Base-by-base conservation (phyloP, 1,140 invertebrate species). In the Drosophila sulfurigaster region DNA sequence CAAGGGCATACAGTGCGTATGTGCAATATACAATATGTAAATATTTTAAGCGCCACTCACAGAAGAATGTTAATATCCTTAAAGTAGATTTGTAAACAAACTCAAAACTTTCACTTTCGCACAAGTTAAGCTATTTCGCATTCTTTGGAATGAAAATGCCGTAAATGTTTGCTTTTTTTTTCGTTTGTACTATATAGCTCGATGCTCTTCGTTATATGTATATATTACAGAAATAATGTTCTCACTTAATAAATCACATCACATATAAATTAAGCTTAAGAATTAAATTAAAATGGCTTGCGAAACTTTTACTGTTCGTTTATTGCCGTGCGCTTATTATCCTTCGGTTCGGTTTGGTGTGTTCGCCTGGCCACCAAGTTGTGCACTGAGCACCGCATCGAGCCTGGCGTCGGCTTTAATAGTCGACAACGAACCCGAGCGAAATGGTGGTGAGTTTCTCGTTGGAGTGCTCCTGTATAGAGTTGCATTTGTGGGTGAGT, bases 351-450 rank as follows among this genome's bases (percentile, higher is more conserved):
- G 28, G 35, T 25, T 48, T n/a, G 73, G 46, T 79, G 70, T 66
- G 60, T 28, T 54, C 62, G 70, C 68, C 68, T 68, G 62, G 65
- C 73, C 66, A 82, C 46, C 81, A 56, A 69, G 60, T 85, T 72
- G 68, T 65, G 70, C 79, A 89, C 85, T 89, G 81, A 89, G 65
- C 62, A 28, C 7, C 64, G 46, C 64, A 46, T 38, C 46, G 16
- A 68, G 56, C 58, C 64, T 63, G 60, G 51, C 65, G 51, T 49
- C 74, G 75, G 67, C 65, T 88, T 88, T 89, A 88, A 85, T 85
- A 89, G 70, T 52, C 67, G 51, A 13, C 64, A 57, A 49, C 32
- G 38, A 25, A 11, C 56, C 60, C 20, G 20, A 46, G 73, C 78
- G 11, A 15, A 32, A 32, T 32, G 5, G 51, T 35, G 85, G 85